phyloP scores from a whole-genome alignment of 2,797 vertebrate genomes.

The Myripristis murdjan region DNA sequence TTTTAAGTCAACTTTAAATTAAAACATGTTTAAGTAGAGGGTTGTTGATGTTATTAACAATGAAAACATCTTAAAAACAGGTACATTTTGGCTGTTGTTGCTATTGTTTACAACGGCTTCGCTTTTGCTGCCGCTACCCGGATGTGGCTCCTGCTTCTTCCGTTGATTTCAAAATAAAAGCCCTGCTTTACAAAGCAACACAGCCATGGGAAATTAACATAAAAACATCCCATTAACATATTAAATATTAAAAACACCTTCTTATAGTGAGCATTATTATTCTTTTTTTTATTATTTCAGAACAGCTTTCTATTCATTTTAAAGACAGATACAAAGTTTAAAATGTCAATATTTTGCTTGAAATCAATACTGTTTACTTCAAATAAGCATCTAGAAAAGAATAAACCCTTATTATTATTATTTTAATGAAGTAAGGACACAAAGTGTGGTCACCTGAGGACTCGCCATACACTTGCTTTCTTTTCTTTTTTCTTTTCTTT shows the following conservation, averaged over 20 bases:
- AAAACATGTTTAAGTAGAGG: rapidly evolving
- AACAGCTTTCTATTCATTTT: conserved; percentile 36
- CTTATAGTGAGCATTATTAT: too few species aligned
- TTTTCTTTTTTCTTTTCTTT: too few species aligned
- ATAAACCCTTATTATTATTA: background rate
- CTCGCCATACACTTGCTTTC: too few species aligned
- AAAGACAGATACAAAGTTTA: conserved; percentile 21
- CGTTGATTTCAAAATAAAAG: conserved; percentile 55
- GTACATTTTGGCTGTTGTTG: background rate
- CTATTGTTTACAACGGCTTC: background rate
- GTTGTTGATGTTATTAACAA: background rate
- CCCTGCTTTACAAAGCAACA: too few species aligned
- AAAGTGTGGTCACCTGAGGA: conserved; percentile 11
- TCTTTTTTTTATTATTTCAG: background rate
- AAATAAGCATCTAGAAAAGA: background rate
- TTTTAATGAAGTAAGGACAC: conserved; percentile 28
- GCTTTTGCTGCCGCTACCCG: conserved; percentile 18
- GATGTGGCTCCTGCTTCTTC: conserved; percentile 26
- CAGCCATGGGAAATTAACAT: too few species aligned
- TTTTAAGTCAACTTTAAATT: background rate
- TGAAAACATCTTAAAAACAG: background rate
- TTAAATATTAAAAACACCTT: too few species aligned
- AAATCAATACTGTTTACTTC: background rate
- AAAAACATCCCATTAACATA: too few species aligned
- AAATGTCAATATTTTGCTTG: conserved; percentile 3